phyloP scores from a whole-genome alignment of 1,140 invertebrate species.

The Nebria ingens region DNA sequence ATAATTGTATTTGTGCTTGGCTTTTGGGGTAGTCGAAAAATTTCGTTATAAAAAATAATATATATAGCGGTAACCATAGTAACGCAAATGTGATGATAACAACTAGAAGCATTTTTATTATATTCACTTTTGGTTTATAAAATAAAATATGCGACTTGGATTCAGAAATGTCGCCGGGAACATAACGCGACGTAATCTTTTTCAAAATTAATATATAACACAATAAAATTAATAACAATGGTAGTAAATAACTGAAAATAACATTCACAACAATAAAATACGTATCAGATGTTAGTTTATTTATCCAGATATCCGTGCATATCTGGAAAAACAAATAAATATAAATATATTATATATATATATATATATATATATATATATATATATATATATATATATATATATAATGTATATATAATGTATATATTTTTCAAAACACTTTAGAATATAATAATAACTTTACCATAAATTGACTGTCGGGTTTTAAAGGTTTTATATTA shows the following conservation, averaged over 20 bases:
- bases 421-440: too few relatives aligned
- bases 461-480: neutral
- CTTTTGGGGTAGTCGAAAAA: neutral
- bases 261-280: neutral
- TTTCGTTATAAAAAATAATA: neutral
- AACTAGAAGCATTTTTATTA: neutral
- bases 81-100: neutral
- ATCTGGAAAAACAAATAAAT: neutral
- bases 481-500: neutral
- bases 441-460: too few relatives aligned
- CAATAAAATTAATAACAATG: neutral
- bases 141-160: neutral
- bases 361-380: neutral
- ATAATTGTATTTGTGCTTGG: neutral
- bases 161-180: neutral
- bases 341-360: too few relatives aligned
- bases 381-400: neutral
- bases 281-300: neutral
- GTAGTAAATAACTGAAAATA: neutral
- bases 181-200: neutral
- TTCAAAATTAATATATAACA: neutral
- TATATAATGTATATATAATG: neutral
- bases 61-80: neutral
- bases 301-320: neutral
- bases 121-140: conserved; percentile 1